These are phyloP conservation scores for Spilogale gracilis DNA, from an alignment of 2,113 vertebrate species.

Conservation along the genomic window DNA sequence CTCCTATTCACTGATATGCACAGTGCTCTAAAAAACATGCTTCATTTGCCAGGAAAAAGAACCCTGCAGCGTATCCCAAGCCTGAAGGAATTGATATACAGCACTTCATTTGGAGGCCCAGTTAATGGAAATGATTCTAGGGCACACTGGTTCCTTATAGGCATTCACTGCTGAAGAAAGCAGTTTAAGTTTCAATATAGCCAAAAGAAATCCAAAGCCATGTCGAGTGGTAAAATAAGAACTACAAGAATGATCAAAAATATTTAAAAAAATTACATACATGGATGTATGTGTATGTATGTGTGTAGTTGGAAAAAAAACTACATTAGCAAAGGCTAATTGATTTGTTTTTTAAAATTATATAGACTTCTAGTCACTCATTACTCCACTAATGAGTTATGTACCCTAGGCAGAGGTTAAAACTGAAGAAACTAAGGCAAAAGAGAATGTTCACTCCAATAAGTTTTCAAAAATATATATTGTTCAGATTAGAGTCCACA, in stretches of 20 bases:
- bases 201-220: neutral
- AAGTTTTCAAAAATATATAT: constrained; percentile 32
- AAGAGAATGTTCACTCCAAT: neutral
- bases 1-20: constrained; percentile 61
- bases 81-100: constrained; percentile 59
- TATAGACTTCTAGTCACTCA: neutral
- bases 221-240: neutral
- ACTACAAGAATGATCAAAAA: neutral
- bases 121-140: constrained; percentile 63
- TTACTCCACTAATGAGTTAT: neutral
- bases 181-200: neutral
- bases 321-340: neutral
- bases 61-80: constrained; percentile 16
- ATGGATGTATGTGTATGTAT: neutral
- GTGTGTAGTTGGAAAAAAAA: neutral
- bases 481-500: neutral
- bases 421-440: neutral
- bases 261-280: neutral
- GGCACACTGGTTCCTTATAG: constrained; percentile 10
- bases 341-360: neutral
- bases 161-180: constrained; percentile 20
- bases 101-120: constrained; percentile 52
- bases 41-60: constrained; percentile 76
- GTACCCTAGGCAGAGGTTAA: neutral
- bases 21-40: constrained; percentile 66